Evolutionary conservation across 23 tunicate genomes (phyloP).

Genomic region (Halocynthia aurantium): DNA sequence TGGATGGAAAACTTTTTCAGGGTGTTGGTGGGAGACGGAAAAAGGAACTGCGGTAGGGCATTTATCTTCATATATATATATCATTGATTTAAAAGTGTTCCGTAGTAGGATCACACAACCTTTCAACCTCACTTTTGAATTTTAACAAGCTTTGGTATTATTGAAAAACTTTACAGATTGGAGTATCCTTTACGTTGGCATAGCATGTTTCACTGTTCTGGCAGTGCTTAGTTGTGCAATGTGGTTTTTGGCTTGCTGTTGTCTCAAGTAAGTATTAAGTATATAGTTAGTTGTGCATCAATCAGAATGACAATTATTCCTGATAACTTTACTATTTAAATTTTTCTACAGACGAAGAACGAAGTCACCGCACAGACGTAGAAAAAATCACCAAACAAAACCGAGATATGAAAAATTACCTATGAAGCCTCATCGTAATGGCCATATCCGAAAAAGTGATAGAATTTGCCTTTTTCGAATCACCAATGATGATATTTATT

Average conservation of each 20-base stretch:
- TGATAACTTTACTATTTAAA: not conserved
- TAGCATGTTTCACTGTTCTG: conserved; percentile 42
- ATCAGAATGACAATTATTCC: not conserved
- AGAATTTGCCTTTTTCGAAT: not conserved
- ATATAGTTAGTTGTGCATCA: not conserved
- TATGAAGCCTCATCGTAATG: conserved; percentile 27
- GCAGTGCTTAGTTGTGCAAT: conserved; percentile 3
- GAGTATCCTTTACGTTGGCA: conserved; percentile 80
- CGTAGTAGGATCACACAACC: too few relatives aligned
- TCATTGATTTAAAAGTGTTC: too few relatives aligned
- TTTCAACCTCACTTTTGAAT: too few relatives aligned
- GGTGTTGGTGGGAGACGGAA: conserved; percentile 67
- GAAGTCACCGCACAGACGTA: conserved; percentile 1
- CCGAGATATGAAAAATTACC: conserved; percentile 21
- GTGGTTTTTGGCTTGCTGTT: conserved; percentile 28
- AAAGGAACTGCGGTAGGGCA: conserved; percentile 74
- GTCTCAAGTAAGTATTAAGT: conserved; percentile 31
- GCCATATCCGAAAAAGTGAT: conserved; percentile 21
- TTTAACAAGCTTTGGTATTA: too few relatives aligned
- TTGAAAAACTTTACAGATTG: conserved; percentile 56
- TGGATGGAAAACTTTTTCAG: conserved; percentile 97
- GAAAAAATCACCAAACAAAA: conserved; percentile 13
- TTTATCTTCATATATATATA: too few relatives aligned
- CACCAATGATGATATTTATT: too few relatives aligned
- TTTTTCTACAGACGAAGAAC: not conserved